These are phyloP conservation scores for Astatotilapia flaviijosephi DNA, from an alignment of 2,113 vertebrate species.

Conservation along the genomic window DNA sequence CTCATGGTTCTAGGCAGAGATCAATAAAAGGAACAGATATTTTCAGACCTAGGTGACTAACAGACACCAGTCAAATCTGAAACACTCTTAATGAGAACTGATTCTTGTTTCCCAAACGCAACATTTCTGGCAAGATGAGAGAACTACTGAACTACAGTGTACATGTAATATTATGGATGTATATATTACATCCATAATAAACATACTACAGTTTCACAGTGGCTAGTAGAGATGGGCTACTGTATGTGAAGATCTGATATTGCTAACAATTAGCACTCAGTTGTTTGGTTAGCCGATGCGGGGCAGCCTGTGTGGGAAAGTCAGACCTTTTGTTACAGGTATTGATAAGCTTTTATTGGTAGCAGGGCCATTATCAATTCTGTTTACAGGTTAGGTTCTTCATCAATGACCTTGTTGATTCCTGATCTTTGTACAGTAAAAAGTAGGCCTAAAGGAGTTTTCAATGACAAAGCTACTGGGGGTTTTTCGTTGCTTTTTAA, in stretches of 20 bases:
- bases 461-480: not conserved
- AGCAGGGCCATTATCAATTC: not conserved
- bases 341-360: not conserved
- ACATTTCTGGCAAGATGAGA: not conserved
- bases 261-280: not conserved
- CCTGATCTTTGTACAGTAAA: not conserved
- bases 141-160: not conserved
- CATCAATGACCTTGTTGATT: not conserved
- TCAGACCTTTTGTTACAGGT: not conserved
- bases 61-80: not conserved
- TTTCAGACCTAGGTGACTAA: not conserved
- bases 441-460: not conserved
- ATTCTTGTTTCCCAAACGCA: not conserved
- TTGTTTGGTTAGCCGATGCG: not conserved
- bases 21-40: not conserved
- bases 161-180: not conserved
- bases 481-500: fast-evolving
- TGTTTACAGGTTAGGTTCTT: not conserved
- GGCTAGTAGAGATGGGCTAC: not conserved
- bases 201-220: not conserved
- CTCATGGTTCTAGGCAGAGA: not conserved
- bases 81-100: not conserved
- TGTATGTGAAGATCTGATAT: not conserved
- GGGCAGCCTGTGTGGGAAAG: not conserved
- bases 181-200: not conserved